Base-by-base conservation (phyloP, 2,888 invertebrate species). In the Blastobasis adustella region DNA sequence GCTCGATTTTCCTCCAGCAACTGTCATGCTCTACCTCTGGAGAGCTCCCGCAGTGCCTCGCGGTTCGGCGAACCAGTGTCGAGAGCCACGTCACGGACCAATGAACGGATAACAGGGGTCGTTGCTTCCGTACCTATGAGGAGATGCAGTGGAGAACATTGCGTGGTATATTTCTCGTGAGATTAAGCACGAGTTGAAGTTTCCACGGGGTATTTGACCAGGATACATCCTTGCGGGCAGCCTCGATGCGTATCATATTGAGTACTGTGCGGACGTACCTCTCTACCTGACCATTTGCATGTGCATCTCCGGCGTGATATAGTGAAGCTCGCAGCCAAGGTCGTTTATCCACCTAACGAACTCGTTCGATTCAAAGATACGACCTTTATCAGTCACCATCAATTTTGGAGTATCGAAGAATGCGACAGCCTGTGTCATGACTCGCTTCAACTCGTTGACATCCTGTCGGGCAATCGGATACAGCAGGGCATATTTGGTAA, bases 231-330 rank as follows among this genome's bases (percentile, higher is more conserved):
- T 49, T 49, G 43, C 49, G 42, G 5, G 47, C 48, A 39, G 42
- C 46, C 37, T 55, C 55, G 7, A 55, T 49, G 0, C 49, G 39
- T 8, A 55, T 40, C 53, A 53, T 53, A 42, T 55, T 53, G 23
- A 55, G 53, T 7, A 49, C 37, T 1, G 53, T 53, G 1, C 55
- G 41, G 2, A 44, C 38, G 45, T 53, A 55, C 10, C 55, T 37
- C 42, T 55, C 53, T 0, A 46, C 53, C 40, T 55, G 53, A 8
- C 53, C 55, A 40, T 55, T 51, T 0, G 45, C 44, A 9, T 50
- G 51, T 53, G 53, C 53, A 54, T 54, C 36, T 52, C 55, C 1
- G 51, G 53, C 5, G 52, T 50, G 6, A 51, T 51, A 10, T 39
- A 47, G n/a, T 53, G 53, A 10, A 54, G n/a, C 40, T 50, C 43